Conservation (phyloP, 2,888 invertebrate genomes). For the Eupeodes latifasciatus region DNA sequence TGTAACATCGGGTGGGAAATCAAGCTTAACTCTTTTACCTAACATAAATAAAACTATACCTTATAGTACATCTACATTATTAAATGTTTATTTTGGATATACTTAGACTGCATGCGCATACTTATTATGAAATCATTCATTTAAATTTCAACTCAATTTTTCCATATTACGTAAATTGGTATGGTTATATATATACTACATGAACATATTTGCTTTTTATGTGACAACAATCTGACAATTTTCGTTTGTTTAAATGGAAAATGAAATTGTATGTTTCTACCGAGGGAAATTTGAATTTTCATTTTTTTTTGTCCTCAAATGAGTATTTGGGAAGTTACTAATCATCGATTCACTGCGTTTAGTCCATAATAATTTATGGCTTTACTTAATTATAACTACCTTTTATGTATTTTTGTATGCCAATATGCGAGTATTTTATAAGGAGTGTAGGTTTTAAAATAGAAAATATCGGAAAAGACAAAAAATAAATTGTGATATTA, state of each 20-base stretch:
- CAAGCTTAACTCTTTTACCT: conserved; percentile 6
- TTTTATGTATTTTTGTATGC: too few relatives aligned
- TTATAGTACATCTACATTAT: not conserved
- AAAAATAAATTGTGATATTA: too few relatives aligned
- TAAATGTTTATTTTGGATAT: conserved; percentile 3
- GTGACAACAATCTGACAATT: conserved; percentile 1
- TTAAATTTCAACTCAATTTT: conserved; percentile 6
- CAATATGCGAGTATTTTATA: too few relatives aligned
- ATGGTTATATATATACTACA: not conserved
- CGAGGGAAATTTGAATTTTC: not conserved
- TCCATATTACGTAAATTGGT: not conserved
- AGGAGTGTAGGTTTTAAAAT: too few relatives aligned
- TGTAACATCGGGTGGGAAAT: conserved; percentile 20
- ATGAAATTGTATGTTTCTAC: conserved; percentile 25
- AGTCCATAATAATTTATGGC: too few relatives aligned
- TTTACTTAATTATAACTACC: too few relatives aligned
- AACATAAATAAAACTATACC: not conserved
- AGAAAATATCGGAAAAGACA: too few relatives aligned
- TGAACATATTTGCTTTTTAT: conserved; percentile 15
- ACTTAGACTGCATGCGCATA: conserved; percentile 27
- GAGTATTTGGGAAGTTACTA: too few relatives aligned
- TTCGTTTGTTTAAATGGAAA: conserved; percentile 8
- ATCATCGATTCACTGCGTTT: too few relatives aligned
- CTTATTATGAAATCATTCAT: conserved; percentile 13
- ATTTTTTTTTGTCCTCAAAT: not conserved